Percentiles rank a stretch among this genome's conserved stretches.
Conservation (phyloP, 2,888 invertebrate genomes). For the Aphidoletes aphidimyza region DNA sequence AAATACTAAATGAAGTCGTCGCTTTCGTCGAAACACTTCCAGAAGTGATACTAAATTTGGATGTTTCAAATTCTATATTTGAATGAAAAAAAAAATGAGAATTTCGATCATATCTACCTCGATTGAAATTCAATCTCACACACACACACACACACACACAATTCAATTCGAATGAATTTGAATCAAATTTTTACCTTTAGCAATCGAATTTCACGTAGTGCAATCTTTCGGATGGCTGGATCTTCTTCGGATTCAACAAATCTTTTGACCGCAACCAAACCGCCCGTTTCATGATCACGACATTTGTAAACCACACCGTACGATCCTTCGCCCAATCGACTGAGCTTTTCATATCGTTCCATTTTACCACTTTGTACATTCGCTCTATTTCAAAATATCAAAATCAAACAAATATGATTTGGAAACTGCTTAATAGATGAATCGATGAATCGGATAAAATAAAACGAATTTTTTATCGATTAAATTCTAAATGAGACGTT, state of each 20-base stretch:
- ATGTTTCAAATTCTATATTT: constrained; percentile 91
- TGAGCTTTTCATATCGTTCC: constrained; percentile 95
- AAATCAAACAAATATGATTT: background rate
- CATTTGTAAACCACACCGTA: constrained; percentile 98
- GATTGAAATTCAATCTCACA: background rate
- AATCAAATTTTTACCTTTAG: constrained; percentile 76
- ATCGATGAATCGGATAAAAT: background rate
- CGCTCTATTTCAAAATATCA: constrained; percentile 70
- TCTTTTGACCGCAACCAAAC: constrained; percentile 95
- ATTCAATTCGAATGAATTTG: constrained; percentile 12
- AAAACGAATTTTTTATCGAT: constrained; percentile 36
- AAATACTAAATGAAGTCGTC: constrained; percentile 96
- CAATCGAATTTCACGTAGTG: constrained; percentile 91
- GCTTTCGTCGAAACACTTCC: constrained; percentile 95
- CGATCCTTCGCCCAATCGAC: constrained; percentile 94
- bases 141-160: background rate
- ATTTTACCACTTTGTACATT: constrained; percentile 83
- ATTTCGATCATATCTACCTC: constrained; percentile 56
- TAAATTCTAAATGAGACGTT: constrained; percentile 29
- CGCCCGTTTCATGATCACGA: constrained; percentile 92
- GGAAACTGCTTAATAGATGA: too few species aligned
- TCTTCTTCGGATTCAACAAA: constrained; percentile 98
- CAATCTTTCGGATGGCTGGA: constrained; percentile 95
- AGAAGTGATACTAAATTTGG: constrained; percentile 96
- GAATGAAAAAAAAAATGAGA: constrained; percentile 26